Percentiles rank a stretch among this genome's conserved stretches.
phyloP scores from a whole-genome alignment of 2,888 invertebrate genomes.

The Ferrisia virgata region DNA sequence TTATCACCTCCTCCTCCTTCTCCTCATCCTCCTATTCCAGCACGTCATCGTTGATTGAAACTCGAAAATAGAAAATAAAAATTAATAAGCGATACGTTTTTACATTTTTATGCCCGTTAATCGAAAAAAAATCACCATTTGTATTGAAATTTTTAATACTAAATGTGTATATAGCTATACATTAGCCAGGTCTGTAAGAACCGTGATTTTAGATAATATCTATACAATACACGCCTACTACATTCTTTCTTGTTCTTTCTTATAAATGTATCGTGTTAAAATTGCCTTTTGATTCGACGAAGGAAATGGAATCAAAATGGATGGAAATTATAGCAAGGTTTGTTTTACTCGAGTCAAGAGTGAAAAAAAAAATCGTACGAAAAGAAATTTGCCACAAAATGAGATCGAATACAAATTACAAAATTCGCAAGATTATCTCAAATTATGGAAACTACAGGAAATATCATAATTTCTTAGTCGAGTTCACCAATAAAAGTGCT shows the following conservation, averaged over 20 bases:
- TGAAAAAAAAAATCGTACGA: not conserved
- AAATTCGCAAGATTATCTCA: too few relatives aligned
- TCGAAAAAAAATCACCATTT: constrained; percentile 30
- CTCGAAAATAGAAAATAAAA: not conserved
- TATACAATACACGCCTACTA: constrained; percentile 23
- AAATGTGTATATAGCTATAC: too few relatives aligned
- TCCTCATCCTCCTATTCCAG: not conserved
- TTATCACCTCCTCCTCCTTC: not conserved
- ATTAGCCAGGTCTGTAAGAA: not conserved
- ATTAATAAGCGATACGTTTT: not conserved
- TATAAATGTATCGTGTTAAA: constrained; percentile 7
- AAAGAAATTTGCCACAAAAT: not conserved
- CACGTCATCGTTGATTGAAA: not conserved
- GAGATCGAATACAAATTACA: too few relatives aligned
- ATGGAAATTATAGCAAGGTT: not conserved
- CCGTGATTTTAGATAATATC: not conserved
- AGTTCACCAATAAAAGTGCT: too few relatives aligned
- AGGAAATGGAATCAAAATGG: not conserved
- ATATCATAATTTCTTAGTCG: too few relatives aligned
- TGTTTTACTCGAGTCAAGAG: not conserved
- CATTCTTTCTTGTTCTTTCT: constrained; percentile 22
- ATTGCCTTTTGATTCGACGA: not conserved
- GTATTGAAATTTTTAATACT: not conserved
- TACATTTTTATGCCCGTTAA: constrained; percentile 16
- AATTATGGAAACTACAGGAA: too few relatives aligned